Percentiles rank a stretch among this genome's conserved stretches.
phyloP scores from a whole-genome alignment of 2,797 vertebrate species.

The Parauchenoglanis ngamensis region DNA sequence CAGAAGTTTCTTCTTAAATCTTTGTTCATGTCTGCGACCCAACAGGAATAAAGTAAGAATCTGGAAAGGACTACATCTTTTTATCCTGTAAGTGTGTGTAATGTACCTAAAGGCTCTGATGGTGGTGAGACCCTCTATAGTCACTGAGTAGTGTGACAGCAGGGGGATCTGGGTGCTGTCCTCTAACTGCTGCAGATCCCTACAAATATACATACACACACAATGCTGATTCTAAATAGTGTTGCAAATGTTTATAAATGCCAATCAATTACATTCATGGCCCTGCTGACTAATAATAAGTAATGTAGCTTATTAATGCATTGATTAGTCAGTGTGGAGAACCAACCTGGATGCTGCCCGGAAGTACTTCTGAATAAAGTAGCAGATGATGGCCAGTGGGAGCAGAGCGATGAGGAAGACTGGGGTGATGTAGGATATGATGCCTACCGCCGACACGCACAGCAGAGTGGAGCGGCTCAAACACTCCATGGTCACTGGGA shows the following conservation, averaged over 20 bases:
- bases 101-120: conserved; percentile 93
- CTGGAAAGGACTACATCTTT: too few relatives aligned
- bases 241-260: background rate
- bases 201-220: conserved; percentile 56
- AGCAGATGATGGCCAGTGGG: conserved; percentile 88
- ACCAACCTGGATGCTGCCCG: conserved; percentile 91
- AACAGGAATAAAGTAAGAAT: background rate
- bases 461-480: conserved; percentile 92
- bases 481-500: conserved; percentile 95
- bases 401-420: conserved; percentile 91
- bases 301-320: background rate
- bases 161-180: conserved; percentile 94
- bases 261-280: background rate
- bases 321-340: background rate
- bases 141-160: conserved; percentile 94
- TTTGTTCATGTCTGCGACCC: conserved; percentile 84
- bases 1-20: conserved; percentile 91
- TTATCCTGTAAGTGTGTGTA: background rate
- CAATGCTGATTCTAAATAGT: background rate
- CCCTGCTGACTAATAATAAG: background rate
- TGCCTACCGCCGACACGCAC: conserved; percentile 89
- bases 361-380: conserved; percentile 99
- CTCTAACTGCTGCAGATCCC: conserved; percentile 96
- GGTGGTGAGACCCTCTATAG: conserved; percentile 93
- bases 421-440: conserved; percentile 94